These are phyloP conservation scores for Andrena chrysosceles DNA, from an alignment of 2,888 invertebrate genomes.

Conservation along the genomic window DNA sequence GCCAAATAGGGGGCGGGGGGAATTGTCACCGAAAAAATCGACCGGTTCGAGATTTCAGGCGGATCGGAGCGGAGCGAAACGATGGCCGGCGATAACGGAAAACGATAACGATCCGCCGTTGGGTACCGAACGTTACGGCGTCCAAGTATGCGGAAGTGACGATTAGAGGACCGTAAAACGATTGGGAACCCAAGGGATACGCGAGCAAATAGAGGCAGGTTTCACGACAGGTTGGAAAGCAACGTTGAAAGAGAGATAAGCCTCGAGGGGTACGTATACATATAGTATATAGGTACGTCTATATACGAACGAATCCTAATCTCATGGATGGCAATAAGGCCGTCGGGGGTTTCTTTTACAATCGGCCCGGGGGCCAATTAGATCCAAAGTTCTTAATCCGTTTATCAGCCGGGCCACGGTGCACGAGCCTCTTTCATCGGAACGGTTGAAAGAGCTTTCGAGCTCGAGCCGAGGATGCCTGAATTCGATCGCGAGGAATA, in stretches of 20 bases:
- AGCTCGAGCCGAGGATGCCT: constrained; percentile 21
- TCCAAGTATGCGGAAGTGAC: constrained; percentile 68
- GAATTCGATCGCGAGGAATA: constrained; percentile 48
- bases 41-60: background rate
- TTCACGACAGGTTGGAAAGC: constrained; percentile 70
- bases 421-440: constrained; percentile 62
- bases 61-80: background rate
- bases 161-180: constrained; percentile 69
- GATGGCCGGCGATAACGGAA: constrained; percentile 53
- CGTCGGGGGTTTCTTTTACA: constrained; percentile 70
- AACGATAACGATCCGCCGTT: constrained; percentile 59
- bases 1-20: background rate
- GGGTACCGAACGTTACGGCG: constrained; percentile 25
- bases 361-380: constrained; percentile 70
- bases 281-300: constrained; percentile 9
- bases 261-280: constrained; percentile 43
- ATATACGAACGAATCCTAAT: constrained; percentile 65
- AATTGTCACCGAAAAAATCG: background rate
- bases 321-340: constrained; percentile 62
- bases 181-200: constrained; percentile 62
- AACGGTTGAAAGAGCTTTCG: constrained; percentile 58
- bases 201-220: constrained; percentile 70
- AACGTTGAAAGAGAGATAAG: constrained; percentile 61
- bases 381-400: constrained; percentile 74
- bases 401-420: constrained; percentile 69